A percentile compares a stretch with the other conserved stretches of the same genome.
Evolutionary conservation across 2,797 vertebrate species (phyloP).

Genomic region (Mormyrus hasselquistii): DNA sequence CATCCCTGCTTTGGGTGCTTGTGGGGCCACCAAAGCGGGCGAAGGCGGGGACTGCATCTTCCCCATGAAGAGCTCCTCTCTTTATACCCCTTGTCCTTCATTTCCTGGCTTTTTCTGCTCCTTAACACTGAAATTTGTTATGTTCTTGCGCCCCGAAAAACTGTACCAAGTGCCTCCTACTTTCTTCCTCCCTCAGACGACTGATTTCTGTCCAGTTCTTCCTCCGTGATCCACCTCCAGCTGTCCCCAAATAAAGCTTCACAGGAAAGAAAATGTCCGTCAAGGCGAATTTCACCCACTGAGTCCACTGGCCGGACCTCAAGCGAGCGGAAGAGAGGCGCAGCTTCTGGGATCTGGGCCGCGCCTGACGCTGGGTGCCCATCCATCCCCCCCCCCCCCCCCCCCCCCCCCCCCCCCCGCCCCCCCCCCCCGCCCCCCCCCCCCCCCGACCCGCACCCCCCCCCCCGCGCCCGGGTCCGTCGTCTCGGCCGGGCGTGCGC

Average conservation of each 20-base stretch:
- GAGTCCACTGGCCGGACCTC: constrained; percentile 8
- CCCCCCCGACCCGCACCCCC: too few relatives aligned
- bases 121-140: background rate
- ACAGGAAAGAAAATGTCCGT: constrained; percentile 8
- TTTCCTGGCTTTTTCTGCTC: background rate
- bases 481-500: too few relatives aligned
- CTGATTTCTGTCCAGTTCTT: constrained; percentile 6
- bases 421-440: background rate
- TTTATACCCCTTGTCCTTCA: background rate
- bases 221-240: constrained; percentile 6
- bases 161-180: background rate
- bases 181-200: background rate
- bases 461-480: too few relatives aligned
- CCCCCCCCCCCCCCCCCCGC: background rate
- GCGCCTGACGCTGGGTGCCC: background rate
- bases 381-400: background rate
- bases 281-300: constrained; percentile 5
- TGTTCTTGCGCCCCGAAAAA: background rate
- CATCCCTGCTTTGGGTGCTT: background rate
- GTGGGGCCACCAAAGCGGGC: background rate
- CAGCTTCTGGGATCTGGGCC: background rate
- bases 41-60: background rate
- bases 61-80: background rate
- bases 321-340: background rate
- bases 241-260: constrained; percentile 14